phyloP scores from a whole-genome alignment of 2,113 vertebrate species.

The Martes martes region DNA sequence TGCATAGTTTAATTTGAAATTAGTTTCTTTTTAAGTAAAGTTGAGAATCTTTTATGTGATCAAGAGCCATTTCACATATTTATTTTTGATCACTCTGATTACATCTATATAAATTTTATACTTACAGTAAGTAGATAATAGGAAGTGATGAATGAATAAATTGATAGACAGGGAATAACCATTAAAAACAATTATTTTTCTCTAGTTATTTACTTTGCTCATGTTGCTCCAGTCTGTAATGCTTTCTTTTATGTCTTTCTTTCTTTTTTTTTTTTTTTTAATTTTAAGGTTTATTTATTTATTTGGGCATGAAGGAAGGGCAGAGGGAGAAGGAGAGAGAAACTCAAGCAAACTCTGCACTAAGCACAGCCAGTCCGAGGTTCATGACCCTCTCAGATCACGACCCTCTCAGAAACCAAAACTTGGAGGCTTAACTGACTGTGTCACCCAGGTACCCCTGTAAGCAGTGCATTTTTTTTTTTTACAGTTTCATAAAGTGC shows the following conservation, averaged over 20 bases:
- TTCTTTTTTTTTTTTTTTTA: rapidly evolving
- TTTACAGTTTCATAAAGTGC: background rate
- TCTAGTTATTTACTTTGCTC: background rate
- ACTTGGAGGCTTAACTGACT: background rate
- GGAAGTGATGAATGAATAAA: background rate
- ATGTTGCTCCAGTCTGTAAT: background rate
- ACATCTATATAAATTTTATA: background rate
- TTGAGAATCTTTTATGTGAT: background rate
- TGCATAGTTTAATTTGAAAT: background rate
- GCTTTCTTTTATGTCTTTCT: background rate
- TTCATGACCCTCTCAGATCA: background rate
- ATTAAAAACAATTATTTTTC: background rate
- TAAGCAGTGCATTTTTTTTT: background rate
- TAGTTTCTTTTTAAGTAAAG: background rate
- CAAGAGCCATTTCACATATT: background rate
- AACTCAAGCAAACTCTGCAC: background rate
- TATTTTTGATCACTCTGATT: background rate
- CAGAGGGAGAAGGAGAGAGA: background rate
- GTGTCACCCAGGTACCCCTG: background rate
- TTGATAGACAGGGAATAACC: background rate
- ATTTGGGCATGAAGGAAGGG: background rate
- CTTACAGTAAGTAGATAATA: background rate
- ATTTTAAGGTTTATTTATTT: background rate
- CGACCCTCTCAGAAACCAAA: background rate
- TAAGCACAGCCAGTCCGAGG: background rate